Percentiles rank a stretch among this genome's conserved stretches.
phyloP scores from a whole-genome alignment of 2,113 vertebrate species.

The Sturnira hondurensis region DNA sequence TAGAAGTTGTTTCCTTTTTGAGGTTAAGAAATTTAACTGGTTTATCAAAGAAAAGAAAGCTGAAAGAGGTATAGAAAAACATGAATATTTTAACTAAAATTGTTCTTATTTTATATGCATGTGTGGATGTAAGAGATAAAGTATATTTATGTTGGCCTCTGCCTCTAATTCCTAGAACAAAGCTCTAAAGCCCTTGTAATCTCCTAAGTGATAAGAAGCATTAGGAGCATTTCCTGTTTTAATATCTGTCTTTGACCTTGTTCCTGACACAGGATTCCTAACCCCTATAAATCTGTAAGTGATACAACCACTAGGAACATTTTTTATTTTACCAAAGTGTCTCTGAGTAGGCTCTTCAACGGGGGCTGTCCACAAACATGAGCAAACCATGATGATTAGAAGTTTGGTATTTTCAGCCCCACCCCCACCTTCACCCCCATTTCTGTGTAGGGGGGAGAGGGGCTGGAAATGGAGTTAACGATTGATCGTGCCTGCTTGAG shows the following conservation, averaged over 20 bases:
- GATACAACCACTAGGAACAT: not conserved
- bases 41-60: not conserved
- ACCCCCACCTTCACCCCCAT: not conserved
- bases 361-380: not conserved
- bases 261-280: not conserved
- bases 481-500: not conserved
- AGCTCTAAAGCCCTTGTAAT: not conserved
- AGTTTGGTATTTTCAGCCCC: not conserved
- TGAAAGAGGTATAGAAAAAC: not conserved
- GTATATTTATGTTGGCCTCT: not conserved
- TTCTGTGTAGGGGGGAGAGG: not conserved
- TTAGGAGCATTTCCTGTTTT: not conserved
- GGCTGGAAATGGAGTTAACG: not conserved
- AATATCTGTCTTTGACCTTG: not conserved
- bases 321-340: not conserved
- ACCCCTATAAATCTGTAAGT: not conserved
- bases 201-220: not conserved
- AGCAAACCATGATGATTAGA: not conserved
- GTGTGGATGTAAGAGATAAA: not conserved
- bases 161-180: not conserved
- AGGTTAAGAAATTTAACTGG: not conserved
- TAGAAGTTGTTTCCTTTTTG: not conserved
- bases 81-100: not conserved
- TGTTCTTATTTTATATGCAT: not conserved
- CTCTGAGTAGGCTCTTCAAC: not conserved